Conservation (phyloP, 64 coral and sea anemone species). For the Dendronephthya gigantea region DNA sequence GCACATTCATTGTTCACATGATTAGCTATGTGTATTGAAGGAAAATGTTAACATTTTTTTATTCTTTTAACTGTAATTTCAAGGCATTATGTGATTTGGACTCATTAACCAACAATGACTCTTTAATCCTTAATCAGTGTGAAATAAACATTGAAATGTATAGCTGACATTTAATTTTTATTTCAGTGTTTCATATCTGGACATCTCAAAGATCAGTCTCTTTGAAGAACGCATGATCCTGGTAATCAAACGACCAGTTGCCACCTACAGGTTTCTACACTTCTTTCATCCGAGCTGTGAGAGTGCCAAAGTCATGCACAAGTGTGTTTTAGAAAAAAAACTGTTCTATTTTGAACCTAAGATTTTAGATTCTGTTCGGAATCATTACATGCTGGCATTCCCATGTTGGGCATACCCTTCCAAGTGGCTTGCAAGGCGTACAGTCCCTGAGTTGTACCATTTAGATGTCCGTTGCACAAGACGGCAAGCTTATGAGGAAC, state of each 20-base stretch:
- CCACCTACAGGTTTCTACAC: constrained; percentile 83
- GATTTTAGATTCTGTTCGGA: constrained; percentile 74
- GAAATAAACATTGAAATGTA: neutral
- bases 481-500: constrained; percentile 75
- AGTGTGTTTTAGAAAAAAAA: constrained; percentile 86
- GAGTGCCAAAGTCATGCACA: constrained; percentile 91
- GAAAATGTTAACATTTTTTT: no score
- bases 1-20: no score
- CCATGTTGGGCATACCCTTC: constrained; percentile 96
- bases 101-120: no score
- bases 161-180: neutral
- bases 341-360: constrained; percentile 89
- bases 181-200: constrained; percentile 76
- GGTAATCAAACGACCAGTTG: constrained; percentile 67
- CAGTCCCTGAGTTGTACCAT: constrained; percentile 73
- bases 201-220: constrained; percentile 88
- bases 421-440: constrained; percentile 80
- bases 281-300: constrained; percentile 81
- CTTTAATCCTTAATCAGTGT: no score
- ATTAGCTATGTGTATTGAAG: no score
- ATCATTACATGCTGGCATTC: constrained; percentile 76
- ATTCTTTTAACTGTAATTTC: no score
- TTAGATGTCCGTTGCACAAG: constrained; percentile 88
- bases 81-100: no score
- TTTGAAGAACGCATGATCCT: constrained; percentile 95